Evolutionary conservation across 1,140 invertebrate genomes (phyloP), one percentile per base, ranked within the genome.

Genomic region (Bombus waltoni): DNA sequence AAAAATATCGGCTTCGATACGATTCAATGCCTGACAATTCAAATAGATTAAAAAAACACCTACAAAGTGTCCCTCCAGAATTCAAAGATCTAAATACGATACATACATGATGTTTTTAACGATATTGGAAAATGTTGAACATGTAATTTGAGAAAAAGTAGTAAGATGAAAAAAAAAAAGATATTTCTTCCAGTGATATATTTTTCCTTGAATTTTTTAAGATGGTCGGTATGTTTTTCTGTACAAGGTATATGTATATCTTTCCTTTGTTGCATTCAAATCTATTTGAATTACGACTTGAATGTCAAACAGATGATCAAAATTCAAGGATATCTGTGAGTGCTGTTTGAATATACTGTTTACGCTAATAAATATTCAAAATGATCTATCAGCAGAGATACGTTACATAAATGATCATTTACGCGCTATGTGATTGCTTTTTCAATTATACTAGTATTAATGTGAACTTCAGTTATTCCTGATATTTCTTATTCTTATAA

Each of bases 1-100:
- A 87, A 81, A 87, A 66, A 40, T 81, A 81, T 81, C 70, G 40
- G 42, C 40, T 35, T 59, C 38, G 38, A 4, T 35, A 13, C 2
- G 44, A n/a, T 44, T 42, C 32, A 5, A 53, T 40, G 18, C 1
- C 42, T 25, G 38, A 35, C 6, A 25, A 78, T 44, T 44, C 40
- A 4, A 13, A 44, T 42, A 4, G 18, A 42, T 66, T n/a, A 13
- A 42, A 38, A 38, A 53, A 59, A 53, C 53, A 75, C 3, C 59
- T 25, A 2, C 11, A 25, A 22, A 57, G 15, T 35, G 10, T 28
- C 28, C 9, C 3, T 59, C 18, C 10, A 25, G 9, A 28, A 28
- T 9, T 59, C 10, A 28, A 59, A 59, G 8, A n/a, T 62, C 28
- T 13, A 62, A 62, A 62, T 62, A 13, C 4, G 11, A 11, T 5